Base-by-base conservation (phyloP, 2,113 vertebrate species). In the Malurus cyaneus region DNA sequence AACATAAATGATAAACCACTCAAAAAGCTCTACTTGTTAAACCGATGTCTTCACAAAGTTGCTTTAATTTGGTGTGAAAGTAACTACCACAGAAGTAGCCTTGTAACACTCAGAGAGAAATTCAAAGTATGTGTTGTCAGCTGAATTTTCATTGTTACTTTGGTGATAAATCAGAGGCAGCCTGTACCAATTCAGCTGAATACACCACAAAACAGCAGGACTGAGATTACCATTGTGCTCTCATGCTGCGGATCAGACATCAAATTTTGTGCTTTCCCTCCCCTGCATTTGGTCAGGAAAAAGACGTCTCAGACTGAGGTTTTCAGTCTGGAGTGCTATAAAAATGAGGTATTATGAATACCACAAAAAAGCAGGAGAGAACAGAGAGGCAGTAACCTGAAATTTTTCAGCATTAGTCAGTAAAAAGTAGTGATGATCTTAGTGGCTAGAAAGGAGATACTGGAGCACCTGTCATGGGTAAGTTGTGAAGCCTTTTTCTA, bases 111-210 rank as follows among this genome's bases (percentile, higher is more conserved):
- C 36, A 88, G 54, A 64, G 14, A 88, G 53, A 90, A 86, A 96
- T 70, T 86, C 72, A 34, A 93, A 83, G 50, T 69, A 52, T 67
- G 18, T 67, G 54, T 73, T 95, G 61, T 85, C 65, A 94, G 54
- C 53, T 82, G 76, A 74, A 92, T 88, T 94, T 92, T 93, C 44
- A 26, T 62, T 86, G 46, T 50, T 73, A 16, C 42, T 93, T 80
- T 65, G 53, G 64, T 88, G 65, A 90, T 92, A 89, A 95, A 94
- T 93, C 74, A 81, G 57, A 71, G 44, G 49, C 62, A 81, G 56
- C 29, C 56, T 11, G 1, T 62, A 84, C 70, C 73, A 80, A 18
- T 80, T 76, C 72, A 86, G 60, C 39, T 91, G 67, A 71, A 49
- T 28, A 29, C 34, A 36, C 21, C 28, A 80, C 76, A 91, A 77